Conservation (phyloP, 1,140 invertebrate species). For the Drosophila funebris region DNA sequence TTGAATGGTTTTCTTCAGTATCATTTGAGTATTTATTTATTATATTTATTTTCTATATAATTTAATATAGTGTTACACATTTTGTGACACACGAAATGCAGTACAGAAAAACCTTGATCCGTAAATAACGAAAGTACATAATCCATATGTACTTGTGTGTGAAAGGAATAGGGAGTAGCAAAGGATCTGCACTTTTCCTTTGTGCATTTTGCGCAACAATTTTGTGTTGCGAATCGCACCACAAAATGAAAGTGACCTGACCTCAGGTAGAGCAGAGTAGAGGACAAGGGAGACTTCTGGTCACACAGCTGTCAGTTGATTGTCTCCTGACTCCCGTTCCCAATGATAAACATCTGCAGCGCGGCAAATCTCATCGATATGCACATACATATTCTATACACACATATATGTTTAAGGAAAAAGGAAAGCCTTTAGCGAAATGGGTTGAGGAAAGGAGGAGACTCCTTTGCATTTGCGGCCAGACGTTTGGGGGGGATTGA, state of each 20-base stretch:
- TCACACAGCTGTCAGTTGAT: slow-evolving; percentile 14
- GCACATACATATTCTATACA: neutral
- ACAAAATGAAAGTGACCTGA: slow-evolving; percentile 7
- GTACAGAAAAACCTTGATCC: neutral
- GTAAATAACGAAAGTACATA: neutral
- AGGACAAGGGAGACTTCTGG: neutral
- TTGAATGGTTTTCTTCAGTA: too few species aligned
- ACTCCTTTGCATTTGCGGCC: too few species aligned
- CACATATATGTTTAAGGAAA: too few species aligned
- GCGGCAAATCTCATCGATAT: slow-evolving; percentile 13
- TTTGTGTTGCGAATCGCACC: slow-evolving; percentile 5
- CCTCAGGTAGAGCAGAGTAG: slow-evolving; percentile 8
- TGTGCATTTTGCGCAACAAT: slow-evolving; percentile 17
- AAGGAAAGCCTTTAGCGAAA: too few species aligned
- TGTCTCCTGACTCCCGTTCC: slow-evolving; percentile 6
- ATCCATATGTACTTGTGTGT: neutral
- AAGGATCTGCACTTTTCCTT: slow-evolving; percentile 9
- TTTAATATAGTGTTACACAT: too few species aligned
- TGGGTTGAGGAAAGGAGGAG: too few species aligned
- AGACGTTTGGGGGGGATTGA: too few species aligned
- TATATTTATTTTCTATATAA: too few species aligned
- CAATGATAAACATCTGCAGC: slow-evolving; percentile 35
- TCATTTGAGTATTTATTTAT: too few species aligned
- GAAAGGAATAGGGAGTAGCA: neutral
- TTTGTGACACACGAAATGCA: too few species aligned